Conservation (phyloP, 2,113 vertebrate species). For the Rhea pennata region DNA sequence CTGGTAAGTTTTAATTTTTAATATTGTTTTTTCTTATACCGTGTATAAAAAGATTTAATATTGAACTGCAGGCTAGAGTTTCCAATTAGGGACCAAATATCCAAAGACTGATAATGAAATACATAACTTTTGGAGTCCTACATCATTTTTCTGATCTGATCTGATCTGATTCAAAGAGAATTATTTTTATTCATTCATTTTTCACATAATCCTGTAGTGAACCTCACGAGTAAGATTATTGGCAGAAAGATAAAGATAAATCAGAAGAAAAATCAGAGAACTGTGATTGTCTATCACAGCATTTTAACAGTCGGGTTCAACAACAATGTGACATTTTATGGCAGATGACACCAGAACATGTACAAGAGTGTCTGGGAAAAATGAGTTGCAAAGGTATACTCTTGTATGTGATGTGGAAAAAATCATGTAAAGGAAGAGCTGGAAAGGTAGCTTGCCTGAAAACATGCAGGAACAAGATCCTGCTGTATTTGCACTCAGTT, state of each 20-base stretch:
- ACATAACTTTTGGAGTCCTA: neutral
- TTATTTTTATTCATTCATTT: neutral
- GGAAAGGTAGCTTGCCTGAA: neutral
- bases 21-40: neutral
- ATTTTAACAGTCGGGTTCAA: neutral
- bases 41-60: neutral
- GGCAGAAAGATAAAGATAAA: neutral
- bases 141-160: neutral
- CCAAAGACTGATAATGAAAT: neutral
- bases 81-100: neutral
- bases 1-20: neutral
- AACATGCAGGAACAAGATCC: neutral
- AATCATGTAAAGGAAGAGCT: neutral
- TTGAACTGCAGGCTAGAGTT: neutral
- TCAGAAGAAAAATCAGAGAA: no score
- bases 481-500: accelerated
- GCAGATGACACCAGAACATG: neutral
- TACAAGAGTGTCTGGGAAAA: neutral
- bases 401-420: neutral
- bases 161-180: neutral
- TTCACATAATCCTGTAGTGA: neutral
- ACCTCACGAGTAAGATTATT: neutral
- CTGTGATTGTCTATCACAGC: neutral
- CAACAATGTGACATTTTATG: neutral
- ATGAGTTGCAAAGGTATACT: neutral